Base-by-base conservation (phyloP, 2,888 invertebrate genomes). In the Drosophila prostipennis region DNA sequence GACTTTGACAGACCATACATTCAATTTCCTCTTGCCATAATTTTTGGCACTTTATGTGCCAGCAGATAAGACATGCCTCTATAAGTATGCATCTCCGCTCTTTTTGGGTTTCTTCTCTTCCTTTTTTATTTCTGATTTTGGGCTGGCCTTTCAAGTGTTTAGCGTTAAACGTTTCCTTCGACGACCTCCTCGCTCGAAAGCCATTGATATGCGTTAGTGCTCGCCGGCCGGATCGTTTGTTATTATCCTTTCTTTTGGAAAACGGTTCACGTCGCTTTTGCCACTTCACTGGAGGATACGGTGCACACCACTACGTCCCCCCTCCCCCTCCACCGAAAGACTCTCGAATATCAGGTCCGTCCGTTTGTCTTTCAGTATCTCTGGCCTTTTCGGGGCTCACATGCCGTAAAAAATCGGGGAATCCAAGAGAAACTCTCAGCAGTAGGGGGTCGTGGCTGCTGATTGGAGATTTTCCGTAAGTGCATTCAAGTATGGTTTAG, bases 31-130 rank as follows among this genome's bases (percentile, higher is more conserved):
- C 70, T 82, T 65, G 79, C 79, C 81, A 82, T 84, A 61, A 80
- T 87, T 87, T 87, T 82, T 87, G 85, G 75, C 81, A 84, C 79
- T 82, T 82, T 75, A 80, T 82, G 85, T 63, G 57, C 54, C 60
- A 48, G 61, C 61, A 72, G 85, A 87, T 84, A 84, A 87, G 81
- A 68, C 76, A 64, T 53, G 67, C 53, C 53, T 42, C 29, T 19
- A 60, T 52, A 14, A 60, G 36, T 45, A 40, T 54, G 26, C 60
- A 19, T 29, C 45, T 29, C 45, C 45, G 26, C 19, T 16, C n/a
- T 48, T 55, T 54, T 37, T 43, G 8, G 19, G 34, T 23, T 19
- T 45, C 19, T 45, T 39, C 16, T 6, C 14, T n/a, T 37, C 14
- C 14, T 29, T 48, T 34, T 19, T n/a, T 37, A 14, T 34, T 36